These are phyloP conservation scores for Dinomys branickii DNA, from an alignment of 2,113 vertebrate species.

Conservation along the genomic window DNA sequence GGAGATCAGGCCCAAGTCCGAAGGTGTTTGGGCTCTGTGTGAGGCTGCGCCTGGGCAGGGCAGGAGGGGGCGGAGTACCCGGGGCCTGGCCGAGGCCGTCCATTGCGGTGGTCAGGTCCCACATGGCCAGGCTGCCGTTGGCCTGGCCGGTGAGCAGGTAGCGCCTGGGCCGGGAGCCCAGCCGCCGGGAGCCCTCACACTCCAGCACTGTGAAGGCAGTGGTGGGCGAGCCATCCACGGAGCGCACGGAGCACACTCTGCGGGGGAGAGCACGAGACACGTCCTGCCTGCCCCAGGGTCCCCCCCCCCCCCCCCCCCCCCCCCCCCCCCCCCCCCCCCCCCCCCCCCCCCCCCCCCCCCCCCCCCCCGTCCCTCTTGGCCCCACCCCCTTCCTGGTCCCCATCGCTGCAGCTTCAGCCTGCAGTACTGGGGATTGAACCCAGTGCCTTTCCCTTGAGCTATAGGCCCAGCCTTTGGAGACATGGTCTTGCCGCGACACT, in stretches of 20 bases:
- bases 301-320: too few species aligned
- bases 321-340: neutral
- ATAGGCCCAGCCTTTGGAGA: neutral
- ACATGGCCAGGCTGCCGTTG: constrained; percentile 96
- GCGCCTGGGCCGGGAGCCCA: constrained; percentile 91
- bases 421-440: neutral
- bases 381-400: neutral
- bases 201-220: constrained; percentile 94
- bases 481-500: neutral
- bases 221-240: constrained; percentile 91
- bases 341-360: neutral
- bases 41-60: neutral
- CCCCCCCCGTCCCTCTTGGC: neutral
- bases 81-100: constrained; percentile 85
- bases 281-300: neutral
- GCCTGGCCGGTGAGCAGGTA: constrained; percentile 94
- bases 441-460: neutral
- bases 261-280: rapidly evolving
- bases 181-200: constrained; percentile 94
- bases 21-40: too few species aligned
- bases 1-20: neutral
- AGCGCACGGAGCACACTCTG: constrained; percentile 93
- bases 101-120: constrained; percentile 95
- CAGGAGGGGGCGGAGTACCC: constrained; percentile 34
- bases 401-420: neutral